phyloP scores from a whole-genome alignment of 2,888 invertebrate species.

The Zeuzera pyrina region DNA sequence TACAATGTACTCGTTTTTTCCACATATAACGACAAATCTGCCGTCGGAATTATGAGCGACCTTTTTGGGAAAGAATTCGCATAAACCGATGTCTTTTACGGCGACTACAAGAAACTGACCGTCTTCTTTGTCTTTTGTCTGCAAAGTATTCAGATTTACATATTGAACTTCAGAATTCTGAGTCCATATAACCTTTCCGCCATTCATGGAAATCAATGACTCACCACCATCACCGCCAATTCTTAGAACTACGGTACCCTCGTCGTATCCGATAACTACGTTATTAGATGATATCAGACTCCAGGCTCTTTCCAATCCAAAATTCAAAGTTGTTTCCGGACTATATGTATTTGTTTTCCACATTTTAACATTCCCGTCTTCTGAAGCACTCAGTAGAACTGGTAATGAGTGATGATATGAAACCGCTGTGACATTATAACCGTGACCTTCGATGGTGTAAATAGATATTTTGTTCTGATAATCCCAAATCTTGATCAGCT shows the following conservation, averaged over 20 bases:
- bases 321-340: neutral
- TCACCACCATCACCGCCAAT: slow-evolving; percentile 74
- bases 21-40: slow-evolving; percentile 86
- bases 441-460: neutral
- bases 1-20: slow-evolving; percentile 97
- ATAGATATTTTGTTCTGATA: slow-evolving; percentile 87
- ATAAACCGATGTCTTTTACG: neutral
- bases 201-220: slow-evolving; percentile 97
- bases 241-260: slow-evolving; percentile 80
- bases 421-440: neutral
- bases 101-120: neutral
- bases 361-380: slow-evolving; percentile 92
- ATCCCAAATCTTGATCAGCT: slow-evolving; percentile 95
- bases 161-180: slow-evolving; percentile 94
- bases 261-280: slow-evolving; percentile 91
- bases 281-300: slow-evolving; percentile 90
- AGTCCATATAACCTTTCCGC: slow-evolving; percentile 96
- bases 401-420: slow-evolving; percentile 64
- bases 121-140: neutral
- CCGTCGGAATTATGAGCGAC: slow-evolving; percentile 96
- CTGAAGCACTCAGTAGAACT: slow-evolving; percentile 91
- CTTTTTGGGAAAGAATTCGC: slow-evolving; percentile 89
- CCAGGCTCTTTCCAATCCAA: slow-evolving; percentile 90
- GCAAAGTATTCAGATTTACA: slow-evolving; percentile 60
- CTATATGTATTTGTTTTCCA: slow-evolving; percentile 71